Conservation (phyloP, 1,140 invertebrate species). For the Phthorimaea operculella region DNA sequence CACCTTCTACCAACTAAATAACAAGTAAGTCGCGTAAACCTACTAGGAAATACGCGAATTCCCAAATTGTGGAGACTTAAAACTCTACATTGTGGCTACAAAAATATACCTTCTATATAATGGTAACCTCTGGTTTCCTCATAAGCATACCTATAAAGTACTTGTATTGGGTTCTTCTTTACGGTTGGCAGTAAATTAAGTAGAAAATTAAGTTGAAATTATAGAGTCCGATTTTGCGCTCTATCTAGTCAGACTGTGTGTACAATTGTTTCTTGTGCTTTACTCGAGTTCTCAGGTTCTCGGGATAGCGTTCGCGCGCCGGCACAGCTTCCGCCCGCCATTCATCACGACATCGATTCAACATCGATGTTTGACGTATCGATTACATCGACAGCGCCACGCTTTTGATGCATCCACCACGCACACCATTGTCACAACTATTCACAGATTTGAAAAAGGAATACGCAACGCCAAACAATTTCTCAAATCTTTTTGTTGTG, state of each 20-base stretch:
- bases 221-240: no score
- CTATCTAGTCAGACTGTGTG: slow-evolving; percentile 1
- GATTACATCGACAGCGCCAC: slow-evolving; percentile 53
- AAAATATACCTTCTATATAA: no score
- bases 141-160: no score
- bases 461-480: slow-evolving; percentile 1
- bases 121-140: no score
- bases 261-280: slow-evolving; percentile 22
- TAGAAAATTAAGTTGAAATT: no score
- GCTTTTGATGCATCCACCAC: slow-evolving; percentile 20
- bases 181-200: no score
- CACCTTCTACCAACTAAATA: no score
- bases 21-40: no score
- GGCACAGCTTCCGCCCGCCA: slow-evolving; percentile 43
- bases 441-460: neutral
- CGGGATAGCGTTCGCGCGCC: slow-evolving; percentile 5
- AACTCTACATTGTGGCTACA: no score
- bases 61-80: no score
- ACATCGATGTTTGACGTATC: slow-evolving; percentile 44
- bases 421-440: slow-evolving; percentile 7
- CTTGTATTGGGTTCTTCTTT: no score
- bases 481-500: neutral
- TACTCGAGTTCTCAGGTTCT: slow-evolving; percentile 18
- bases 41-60: no score
- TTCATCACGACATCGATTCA: slow-evolving; percentile 57